These are phyloP conservation scores for Phalera bucephala DNA, from an alignment of 2,888 invertebrate genomes.

Conservation along the genomic window DNA sequence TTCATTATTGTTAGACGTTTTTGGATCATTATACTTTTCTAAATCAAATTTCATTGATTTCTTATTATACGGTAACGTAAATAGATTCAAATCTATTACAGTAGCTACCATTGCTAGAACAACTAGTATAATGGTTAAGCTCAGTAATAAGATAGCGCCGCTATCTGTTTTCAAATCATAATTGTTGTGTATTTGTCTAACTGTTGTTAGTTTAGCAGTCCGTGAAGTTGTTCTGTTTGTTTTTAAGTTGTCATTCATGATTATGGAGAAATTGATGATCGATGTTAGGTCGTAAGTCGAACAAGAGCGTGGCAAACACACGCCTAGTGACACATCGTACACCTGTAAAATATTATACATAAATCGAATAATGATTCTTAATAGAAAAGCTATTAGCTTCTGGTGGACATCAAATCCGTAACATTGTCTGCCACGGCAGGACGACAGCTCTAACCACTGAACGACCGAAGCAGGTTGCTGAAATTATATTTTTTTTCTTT, in stretches of 20 bases:
- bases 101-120: conserved; percentile 66
- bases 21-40: conserved; percentile 55
- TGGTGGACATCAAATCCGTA: no score
- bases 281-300: conserved; percentile 61
- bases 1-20: conserved; percentile 30
- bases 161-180: conserved; percentile 54
- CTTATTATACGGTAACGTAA: conserved; percentile 45
- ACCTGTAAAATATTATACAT: conserved; percentile 67
- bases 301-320: conserved; percentile 78
- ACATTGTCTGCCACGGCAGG: no score
- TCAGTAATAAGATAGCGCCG: conserved; percentile 53
- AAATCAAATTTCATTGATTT: conserved; percentile 62
- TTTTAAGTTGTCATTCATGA: conserved; percentile 67
- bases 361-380: no score
- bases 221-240: conserved; percentile 61
- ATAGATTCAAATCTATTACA: conserved; percentile 61
- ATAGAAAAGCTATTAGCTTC: no score
- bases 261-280: conserved; percentile 73
- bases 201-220: conserved; percentile 46
- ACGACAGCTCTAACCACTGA: no score
- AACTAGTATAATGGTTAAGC: conserved; percentile 48
- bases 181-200: conserved; percentile 47
- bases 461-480: no score
- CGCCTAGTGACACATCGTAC: conserved; percentile 59
- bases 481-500: no score